phyloP scores from a whole-genome alignment of 2,797 vertebrate genomes.

The Scolopax bukidnonensis region DNA sequence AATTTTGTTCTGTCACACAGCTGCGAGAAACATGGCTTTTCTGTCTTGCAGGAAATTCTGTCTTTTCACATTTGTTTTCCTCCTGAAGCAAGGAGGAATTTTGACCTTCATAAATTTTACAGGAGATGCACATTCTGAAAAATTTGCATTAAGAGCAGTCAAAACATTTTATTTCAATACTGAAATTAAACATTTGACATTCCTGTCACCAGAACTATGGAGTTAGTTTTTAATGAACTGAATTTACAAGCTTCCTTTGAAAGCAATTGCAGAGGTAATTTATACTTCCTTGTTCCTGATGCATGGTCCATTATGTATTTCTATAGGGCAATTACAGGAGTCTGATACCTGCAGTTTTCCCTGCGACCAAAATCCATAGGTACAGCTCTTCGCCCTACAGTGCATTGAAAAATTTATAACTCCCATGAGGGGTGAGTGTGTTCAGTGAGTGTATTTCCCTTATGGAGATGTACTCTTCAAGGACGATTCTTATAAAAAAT shows the following conservation, averaged over 20 bases:
- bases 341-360: background rate
- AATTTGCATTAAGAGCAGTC: background rate
- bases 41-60: background rate
- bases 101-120: background rate
- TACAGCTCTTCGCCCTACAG: background rate
- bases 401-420: background rate
- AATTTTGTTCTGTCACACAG: background rate
- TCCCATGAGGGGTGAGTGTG: background rate
- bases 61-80: background rate
- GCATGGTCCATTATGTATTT: background rate
- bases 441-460: background rate
- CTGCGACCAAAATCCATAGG: background rate
- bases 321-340: background rate
- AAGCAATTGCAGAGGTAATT: background rate
- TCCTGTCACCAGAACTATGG: background rate
- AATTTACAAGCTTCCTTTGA: background rate
- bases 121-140: background rate
- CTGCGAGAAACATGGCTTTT: background rate
- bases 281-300: background rate
- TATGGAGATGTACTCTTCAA: background rate
- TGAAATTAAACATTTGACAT: background rate
- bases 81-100: background rate
- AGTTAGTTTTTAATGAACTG: background rate
- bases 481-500: background rate
- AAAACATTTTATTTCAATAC: background rate